Evolutionary conservation across 2,888 invertebrate species (phyloP).

Genomic region (Tillus elongatus): DNA sequence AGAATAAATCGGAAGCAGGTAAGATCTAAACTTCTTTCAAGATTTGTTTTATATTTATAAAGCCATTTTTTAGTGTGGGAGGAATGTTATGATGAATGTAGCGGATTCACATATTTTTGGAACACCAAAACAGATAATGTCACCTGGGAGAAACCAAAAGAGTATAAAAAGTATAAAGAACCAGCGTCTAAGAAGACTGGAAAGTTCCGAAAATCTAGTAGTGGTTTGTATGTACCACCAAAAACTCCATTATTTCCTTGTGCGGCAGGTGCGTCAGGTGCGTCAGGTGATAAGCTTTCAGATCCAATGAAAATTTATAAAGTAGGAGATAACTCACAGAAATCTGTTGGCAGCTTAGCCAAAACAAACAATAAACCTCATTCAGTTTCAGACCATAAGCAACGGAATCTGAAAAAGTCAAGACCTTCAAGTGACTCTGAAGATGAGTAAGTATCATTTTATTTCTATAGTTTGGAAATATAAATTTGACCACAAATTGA

Average conservation of each 20-base stretch:
- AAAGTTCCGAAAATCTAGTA: slow-evolving; percentile 12
- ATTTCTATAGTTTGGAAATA: no score
- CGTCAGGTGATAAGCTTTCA: no score
- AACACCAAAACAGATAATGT: slow-evolving; percentile 54
- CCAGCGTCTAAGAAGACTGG: slow-evolving; percentile 13
- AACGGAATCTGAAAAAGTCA: slow-evolving; percentile 7
- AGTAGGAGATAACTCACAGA: slow-evolving; percentile 22
- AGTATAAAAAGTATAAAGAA: slow-evolving; percentile 32
- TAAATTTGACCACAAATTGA: no score
- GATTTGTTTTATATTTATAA: background rate
- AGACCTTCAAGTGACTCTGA: slow-evolving; percentile 25
- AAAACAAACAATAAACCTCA: no score
- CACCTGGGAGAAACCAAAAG: slow-evolving; percentile 53
- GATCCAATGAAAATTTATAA: slow-evolving; percentile 27
- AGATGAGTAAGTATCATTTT: slow-evolving; percentile 30
- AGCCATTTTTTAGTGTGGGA: slow-evolving; percentile 49
- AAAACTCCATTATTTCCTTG: no score
- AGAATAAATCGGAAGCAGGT: slow-evolving; percentile 15
- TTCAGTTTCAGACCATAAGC: no score
- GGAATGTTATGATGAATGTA: slow-evolving; percentile 52
- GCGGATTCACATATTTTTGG: slow-evolving; percentile 58
- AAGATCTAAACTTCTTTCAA: slow-evolving; percentile 11
- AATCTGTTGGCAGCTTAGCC: no score
- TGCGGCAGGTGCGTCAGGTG: no score
- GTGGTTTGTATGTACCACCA: slow-evolving; percentile 26